These are phyloP conservation scores for Kryptolebias marmoratus DNA, from an alignment of 2,113 vertebrate genomes.

Conservation along the genomic window DNA sequence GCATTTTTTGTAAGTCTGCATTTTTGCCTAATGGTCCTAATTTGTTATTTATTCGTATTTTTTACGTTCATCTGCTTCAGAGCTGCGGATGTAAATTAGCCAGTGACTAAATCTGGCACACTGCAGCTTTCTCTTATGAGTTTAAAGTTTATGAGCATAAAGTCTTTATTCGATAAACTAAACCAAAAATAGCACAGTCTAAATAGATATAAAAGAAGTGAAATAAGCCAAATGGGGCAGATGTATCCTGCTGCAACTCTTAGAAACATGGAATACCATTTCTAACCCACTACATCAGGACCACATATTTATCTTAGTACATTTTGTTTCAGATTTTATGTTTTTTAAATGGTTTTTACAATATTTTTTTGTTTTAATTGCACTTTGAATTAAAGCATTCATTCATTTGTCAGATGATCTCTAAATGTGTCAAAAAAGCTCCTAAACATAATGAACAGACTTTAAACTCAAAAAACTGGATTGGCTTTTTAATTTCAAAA, in stretches of 20 bases:
- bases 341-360: no score
- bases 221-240: conserved; percentile 6
- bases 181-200: background rate
- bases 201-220: background rate
- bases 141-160: background rate
- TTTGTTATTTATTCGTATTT: no score
- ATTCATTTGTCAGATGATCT: background rate
- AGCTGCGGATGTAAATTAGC: no score
- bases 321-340: background rate
- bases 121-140: background rate
- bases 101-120: no score
- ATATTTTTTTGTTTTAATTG: no score
- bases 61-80: no score
- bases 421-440: background rate
- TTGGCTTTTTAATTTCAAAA: background rate
- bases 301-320: conserved; percentile 18
- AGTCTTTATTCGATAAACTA: background rate
- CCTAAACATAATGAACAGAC: background rate
- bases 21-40: no score
- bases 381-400: background rate
- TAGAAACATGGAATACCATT: conserved; percentile 60
- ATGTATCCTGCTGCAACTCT: conserved; percentile 30
- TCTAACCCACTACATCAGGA: conserved; percentile 54
- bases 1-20: no score
- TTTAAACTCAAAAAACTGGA: background rate